phyloP scores from a whole-genome alignment of 2,888 invertebrate genomes.

The Parapristionchus giblindavisi region DNA sequence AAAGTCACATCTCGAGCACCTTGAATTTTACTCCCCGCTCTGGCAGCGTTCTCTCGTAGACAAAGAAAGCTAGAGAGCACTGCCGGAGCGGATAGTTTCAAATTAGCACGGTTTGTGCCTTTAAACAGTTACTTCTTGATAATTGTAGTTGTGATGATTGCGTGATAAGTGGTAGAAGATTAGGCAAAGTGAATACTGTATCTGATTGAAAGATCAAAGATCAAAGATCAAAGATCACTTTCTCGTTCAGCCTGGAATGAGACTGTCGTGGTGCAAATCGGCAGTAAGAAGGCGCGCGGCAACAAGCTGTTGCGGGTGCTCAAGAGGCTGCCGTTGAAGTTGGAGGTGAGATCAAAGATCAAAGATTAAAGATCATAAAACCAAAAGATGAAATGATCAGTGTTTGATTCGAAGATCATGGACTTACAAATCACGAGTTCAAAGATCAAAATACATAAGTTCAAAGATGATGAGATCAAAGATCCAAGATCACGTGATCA shows the following conservation, averaged over 20 bases:
- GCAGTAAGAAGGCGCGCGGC: conserved; percentile 50
- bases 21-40: not conserved
- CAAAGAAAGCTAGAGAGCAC: not conserved
- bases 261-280: conserved; percentile 50
- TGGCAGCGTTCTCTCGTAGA: not conserved
- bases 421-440: not conserved
- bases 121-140: too few relatives aligned
- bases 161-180: too few relatives aligned
- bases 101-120: too few relatives aligned
- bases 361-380: not conserved
- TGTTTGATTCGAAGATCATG: not conserved
- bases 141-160: too few relatives aligned
- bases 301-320: conserved; percentile 82
- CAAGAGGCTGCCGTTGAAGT: conserved; percentile 87
- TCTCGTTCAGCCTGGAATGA: conserved; percentile 61
- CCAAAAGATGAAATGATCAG: not conserved
- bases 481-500: not conserved
- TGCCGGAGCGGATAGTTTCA: not conserved
- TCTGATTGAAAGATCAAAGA: too few relatives aligned
- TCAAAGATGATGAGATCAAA: not conserved
- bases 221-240: conserved; percentile 11
- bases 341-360: conserved; percentile 75
- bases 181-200: too few relatives aligned
- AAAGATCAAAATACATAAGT: too few relatives aligned
- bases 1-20: too few relatives aligned